Conservation (phyloP, 2,888 invertebrate species). For the Rhamnusium bicolor region DNA sequence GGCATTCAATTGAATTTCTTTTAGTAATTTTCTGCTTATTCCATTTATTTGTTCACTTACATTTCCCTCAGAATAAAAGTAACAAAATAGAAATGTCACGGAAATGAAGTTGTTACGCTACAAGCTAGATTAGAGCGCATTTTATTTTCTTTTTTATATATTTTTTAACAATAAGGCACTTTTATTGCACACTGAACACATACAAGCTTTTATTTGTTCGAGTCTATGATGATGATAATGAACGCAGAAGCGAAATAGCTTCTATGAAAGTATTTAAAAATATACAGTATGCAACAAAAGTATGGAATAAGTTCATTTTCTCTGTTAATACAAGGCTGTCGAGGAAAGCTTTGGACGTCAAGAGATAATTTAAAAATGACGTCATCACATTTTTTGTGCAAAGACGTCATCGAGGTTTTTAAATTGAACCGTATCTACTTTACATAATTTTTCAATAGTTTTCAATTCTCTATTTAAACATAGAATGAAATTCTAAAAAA, state of each 20-base stretch:
- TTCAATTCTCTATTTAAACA: no score
- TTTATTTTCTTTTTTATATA: background rate
- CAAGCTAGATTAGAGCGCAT: constrained; percentile 4
- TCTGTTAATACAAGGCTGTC: no score
- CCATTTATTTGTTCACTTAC: background rate
- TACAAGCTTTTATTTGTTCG: background rate
- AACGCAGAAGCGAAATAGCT: background rate
- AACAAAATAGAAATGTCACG: background rate
- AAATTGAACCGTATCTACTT: no score
- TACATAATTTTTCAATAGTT: no score
- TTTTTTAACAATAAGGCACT: constrained; percentile 4
- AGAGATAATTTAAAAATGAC: no score
- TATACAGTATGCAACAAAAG: background rate
- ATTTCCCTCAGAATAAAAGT: constrained; percentile 3
- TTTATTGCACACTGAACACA: background rate
- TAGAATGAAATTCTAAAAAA: no score
- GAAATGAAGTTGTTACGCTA: background rate
- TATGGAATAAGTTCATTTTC: background rate
- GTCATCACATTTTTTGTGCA: no score
- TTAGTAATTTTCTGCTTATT: background rate
- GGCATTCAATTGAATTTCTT: background rate
- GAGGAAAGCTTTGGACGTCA: no score
- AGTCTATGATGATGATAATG: background rate
- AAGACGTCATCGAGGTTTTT: no score
- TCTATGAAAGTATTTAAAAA: background rate